Base-by-base conservation (phyloP, 2,888 invertebrate genomes). In the Agrilus mali region DNA sequence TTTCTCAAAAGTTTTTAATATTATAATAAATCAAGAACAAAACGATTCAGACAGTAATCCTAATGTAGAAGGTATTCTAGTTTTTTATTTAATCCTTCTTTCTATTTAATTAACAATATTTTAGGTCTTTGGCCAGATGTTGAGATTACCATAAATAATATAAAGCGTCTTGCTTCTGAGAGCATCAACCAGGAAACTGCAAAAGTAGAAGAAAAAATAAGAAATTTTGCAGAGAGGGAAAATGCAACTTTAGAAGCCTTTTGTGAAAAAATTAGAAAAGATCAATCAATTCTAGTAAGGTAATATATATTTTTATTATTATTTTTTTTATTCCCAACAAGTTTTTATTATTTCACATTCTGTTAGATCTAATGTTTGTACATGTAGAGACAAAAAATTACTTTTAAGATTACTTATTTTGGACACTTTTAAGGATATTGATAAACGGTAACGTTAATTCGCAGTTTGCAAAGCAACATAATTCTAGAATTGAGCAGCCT, bases 231-330 rank as follows among this genome's bases (percentile, higher is more conserved):
- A 49, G 82, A 82, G 55, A 78, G 80, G 58, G 82, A 86, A 59
- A 84, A 83, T 70, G 76, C 78, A 47, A 72, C 79, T 52, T 73
- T 86, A 54, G 85, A 88, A 60, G 76, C 75, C 50, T 80, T 78
- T 63, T 77, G 77, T 57, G 82, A 82, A 62, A 77, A 74, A 59
- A 80, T 81, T 49, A 80, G 81, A 57, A 77, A 73, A 55, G 86
- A 87, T 64, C 79, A 80, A 60, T 76, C 77, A 63, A 70, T 75
- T 62, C 73, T 80, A 66, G 67, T 74, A 61, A 77, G 77, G 73
- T 79, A 62, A 58, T 53, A 40, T n/a, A 35, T 15, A 20, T 10
- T 10, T 37, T 3, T 15, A 16, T 4, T 2, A 4, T 36, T n/a
- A 15, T 37, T 37, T 22, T 6, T 22, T 22, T 22, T 22, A 7